Evolutionary conservation across 2,888 invertebrate species (phyloP), one percentile per base, ranked within the genome.

Genomic region (Campoplex capitator): DNA sequence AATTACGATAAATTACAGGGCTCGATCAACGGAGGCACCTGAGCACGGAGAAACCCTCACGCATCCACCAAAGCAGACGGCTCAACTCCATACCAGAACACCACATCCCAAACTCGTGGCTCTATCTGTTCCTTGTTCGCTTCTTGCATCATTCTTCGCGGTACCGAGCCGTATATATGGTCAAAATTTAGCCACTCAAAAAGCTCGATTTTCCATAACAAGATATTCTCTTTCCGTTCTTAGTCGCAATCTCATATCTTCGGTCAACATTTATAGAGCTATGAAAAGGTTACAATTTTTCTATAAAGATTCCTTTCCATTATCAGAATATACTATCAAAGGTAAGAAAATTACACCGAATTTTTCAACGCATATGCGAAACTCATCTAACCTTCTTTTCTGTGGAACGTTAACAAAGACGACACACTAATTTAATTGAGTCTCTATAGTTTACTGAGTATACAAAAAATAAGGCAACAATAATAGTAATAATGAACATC

Each of bases 1-100:
- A 88, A 88, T 86, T 88, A 86, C 88, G 86, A 88, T 84, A 82
- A 86, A 88, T 88, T 88, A 88, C 84, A 86, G 84, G 45, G 80
- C 78, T 75, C 51, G 67, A 68, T 65, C 78, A 51, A 32, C 58
- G 51, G 54, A 78, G 75, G 45, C 78, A 68, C 48, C 42, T 74
- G 48, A 48, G 62, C 78, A 70, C 54, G 65, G 68, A 83, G 75
- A 56, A 68, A 67, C 62, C 68, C 35, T 65, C 35, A 23, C 35
- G 28, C 67, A 7, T 54, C 6, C 32, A 58, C 80, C 81, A 74
- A 51, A 68, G 73, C 67, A 51, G 82, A 65, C 73, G 82, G 71
- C 73, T 65, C 48, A 16, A 51, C 38, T 80, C 70, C 23, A 65
- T 54, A 54, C 74, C 80, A 76, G 80, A 32, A 67, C 32, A 76